Percentiles rank a stretch among this genome's conserved stretches.
Evolutionary conservation across 2,113 vertebrate species (phyloP).

Genomic region (Coptodon bakossiorum): DNA sequence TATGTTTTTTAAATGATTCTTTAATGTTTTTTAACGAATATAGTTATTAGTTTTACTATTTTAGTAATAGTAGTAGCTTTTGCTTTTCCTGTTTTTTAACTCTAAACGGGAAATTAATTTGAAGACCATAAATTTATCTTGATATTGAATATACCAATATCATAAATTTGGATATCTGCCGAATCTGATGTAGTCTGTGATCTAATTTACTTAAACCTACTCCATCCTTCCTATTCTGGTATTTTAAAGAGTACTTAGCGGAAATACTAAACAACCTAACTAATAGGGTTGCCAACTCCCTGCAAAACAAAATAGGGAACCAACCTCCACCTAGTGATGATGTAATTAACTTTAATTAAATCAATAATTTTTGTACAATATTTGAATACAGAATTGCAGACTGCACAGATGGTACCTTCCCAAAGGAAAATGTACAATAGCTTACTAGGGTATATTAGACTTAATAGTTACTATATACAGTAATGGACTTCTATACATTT

Average conservation of each 20-base stretch:
- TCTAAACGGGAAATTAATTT: background rate
- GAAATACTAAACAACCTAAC: background rate
- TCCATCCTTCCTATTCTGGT: background rate
- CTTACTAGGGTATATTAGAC: too few species aligned
- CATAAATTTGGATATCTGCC: background rate
- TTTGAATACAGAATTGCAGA: too few species aligned
- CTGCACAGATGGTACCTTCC: too few species aligned
- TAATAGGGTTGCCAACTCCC: background rate
- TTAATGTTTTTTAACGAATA: background rate
- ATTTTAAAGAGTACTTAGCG: background rate
- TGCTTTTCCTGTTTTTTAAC: background rate
- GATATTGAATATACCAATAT: background rate
- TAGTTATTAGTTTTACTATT: background rate
- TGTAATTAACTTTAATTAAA: too few species aligned
- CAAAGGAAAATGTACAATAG: too few species aligned
- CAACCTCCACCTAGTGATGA: background rate
- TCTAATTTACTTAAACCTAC: background rate
- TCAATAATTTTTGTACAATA: too few species aligned
- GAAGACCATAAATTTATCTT: background rate
- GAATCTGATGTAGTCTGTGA: background rate
- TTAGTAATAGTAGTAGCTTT: too few species aligned
- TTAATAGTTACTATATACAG: too few species aligned
- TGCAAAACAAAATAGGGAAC: background rate
- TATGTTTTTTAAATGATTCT: background rate
- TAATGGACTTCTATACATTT: too few species aligned